A percentile compares a stretch with the other conserved stretches of the same genome.
phyloP scores from a whole-genome alignment of 23 tunicate species.

The Trididemnum nubilum region DNA sequence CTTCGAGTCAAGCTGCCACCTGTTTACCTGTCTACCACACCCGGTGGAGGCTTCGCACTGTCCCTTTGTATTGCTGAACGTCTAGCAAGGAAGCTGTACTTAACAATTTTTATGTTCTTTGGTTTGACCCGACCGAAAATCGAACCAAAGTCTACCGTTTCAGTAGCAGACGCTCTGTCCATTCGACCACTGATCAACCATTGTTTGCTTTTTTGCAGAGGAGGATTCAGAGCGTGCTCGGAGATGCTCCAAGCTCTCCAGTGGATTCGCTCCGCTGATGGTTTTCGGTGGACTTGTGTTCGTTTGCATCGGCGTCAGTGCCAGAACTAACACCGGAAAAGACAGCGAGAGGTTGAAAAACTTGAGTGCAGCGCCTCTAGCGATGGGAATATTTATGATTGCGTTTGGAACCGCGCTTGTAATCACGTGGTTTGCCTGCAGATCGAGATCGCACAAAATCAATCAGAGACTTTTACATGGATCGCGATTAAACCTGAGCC shows the following conservation, averaged over 20 bases:
- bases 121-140: too few species aligned
- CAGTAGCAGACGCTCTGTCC: too few species aligned
- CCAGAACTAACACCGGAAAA: conserved; percentile 76
- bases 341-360: conserved; percentile 61
- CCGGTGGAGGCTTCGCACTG: too few species aligned
- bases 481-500: conserved; percentile 51
- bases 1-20: too few species aligned
- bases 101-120: too few species aligned
- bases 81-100: too few species aligned
- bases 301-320: conserved; percentile 91
- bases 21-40: too few species aligned
- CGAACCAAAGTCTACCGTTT: too few species aligned
- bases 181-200: too few species aligned
- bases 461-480: conserved; percentile 79
- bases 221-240: conserved; percentile 79
- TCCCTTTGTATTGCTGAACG: too few species aligned
- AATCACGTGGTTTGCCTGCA: conserved; percentile 83
- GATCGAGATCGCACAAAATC: conserved; percentile 57
- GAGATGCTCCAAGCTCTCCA: conserved; percentile 82
- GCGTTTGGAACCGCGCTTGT: conserved; percentile 63
- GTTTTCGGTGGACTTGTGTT: conserved; percentile 92
- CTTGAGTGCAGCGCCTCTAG: conserved; percentile 85
- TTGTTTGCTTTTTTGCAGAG: conserved; percentile 43
- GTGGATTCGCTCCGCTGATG: conserved; percentile 97
- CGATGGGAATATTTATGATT: conserved; percentile 92